Base-by-base conservation (phyloP, 1,140 invertebrate genomes). In the Nephotettix cincticeps region DNA sequence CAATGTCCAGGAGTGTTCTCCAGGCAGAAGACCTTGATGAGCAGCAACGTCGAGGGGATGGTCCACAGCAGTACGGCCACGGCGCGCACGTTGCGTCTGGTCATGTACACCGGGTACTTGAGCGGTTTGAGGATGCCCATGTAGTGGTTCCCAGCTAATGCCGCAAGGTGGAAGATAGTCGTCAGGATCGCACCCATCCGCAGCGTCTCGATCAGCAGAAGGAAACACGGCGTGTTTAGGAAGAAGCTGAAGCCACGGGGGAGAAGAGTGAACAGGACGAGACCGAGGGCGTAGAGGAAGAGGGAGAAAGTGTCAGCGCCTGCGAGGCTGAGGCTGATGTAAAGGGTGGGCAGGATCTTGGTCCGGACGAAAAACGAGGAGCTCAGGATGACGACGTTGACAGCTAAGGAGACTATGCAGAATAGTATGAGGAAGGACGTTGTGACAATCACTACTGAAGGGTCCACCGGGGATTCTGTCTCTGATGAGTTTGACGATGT, bases 141-240 rank as follows among this genome's bases (percentile, higher is more conserved):
- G 78, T 88, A 90, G 75, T 92, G 90, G 77, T 90, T 90, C 21
- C 89, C 78, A 3, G 89, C 88, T 40, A 92, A 81, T 1, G 86
- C 85, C n/a, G 89, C 75, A 3, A 92, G 81, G 77, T 91, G 90
- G 3, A 86, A 77, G 1, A 90, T 84, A 0, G 88, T 86, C 14
- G 88, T 86, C 13, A 89, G 80, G 47, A 88, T 79, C 0, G 82
- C 83, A 6, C 83, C 83, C 30, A 87, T 74, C 67, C 86, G 77
- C 32, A 86, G 79, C 9, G 83, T 83, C 76, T 87, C 86, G 1
- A 87, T 64, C 3, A 76, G 75, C 56, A 83, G 71, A 25, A 74
- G 72, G 43, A 77, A 75, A 70, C 84, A 86, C 0, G 68, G 65
- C 19, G 72, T 36, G 14, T 69, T 72, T 64, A 67, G 17, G 13